Base-by-base conservation (phyloP, 2,888 invertebrate genomes). In the Melinaea menophilus region DNA sequence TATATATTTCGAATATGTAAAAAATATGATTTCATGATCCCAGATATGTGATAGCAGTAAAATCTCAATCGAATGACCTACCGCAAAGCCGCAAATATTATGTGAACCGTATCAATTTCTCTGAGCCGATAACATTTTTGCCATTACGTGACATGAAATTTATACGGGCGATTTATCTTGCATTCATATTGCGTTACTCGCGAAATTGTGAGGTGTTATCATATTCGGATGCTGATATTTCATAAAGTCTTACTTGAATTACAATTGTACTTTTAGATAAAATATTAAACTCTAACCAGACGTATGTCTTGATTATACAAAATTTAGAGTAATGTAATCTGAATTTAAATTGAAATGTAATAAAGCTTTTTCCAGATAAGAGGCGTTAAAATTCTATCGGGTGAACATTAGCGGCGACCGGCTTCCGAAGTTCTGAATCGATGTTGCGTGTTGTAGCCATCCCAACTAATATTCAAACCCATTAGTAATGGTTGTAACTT, bases 81-180 rank as follows among this genome's bases (percentile, higher is more conserved):
- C 83, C 81, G 73, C 82, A 85, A 83, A 73, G 73, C 74, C 75
- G 71, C 74, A 74, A 76, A 82, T 82, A 78, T 80, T 83, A 78
- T 78, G 75, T 75, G 73, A 73, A 75, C 78, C 81, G 77, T 86
- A 89, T 88, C 87, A 86, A 86, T 88, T 83, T 78, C 82, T 82
- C 82, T 77, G 79, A 72, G 75, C 81, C 83, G 88, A 90, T 88
- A 88, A 87, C 82, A 86, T 88, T 89, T 88, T 88, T 89, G 83
- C 83, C 80, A 78, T 81, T 86, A 88, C 88, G 88, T 89, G 90
- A 89, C 88, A 75, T 77, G 85, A 85, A 88, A 89, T 89, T 89
- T 85, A 88, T 89, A 84, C 84, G 82, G 80, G 79, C 82, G 84
- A 90, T 90, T 88, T 88, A 87, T 90, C 88, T 84, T 81, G 81